Evolutionary conservation across 2,113 vertebrate species (phyloP).

Genomic region (Chamaea fasciata): DNA sequence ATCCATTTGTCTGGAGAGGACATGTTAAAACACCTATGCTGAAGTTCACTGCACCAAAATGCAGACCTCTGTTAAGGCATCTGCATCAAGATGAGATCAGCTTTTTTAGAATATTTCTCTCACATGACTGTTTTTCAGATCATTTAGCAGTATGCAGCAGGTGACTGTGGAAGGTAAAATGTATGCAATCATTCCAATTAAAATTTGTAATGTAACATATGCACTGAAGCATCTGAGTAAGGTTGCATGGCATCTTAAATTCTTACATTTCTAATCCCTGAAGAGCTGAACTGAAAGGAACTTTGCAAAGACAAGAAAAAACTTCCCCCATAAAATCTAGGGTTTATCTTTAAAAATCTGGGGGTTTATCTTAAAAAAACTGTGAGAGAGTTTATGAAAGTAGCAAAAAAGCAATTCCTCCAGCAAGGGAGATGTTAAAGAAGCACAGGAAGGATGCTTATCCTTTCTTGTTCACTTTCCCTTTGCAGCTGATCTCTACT

Average conservation of each 20-base stretch:
- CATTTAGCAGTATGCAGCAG: not conserved
- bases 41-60: not conserved
- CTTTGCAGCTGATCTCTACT: not conserved
- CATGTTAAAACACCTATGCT: accelerated
- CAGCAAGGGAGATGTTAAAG: not conserved
- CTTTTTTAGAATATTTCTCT: not conserved
- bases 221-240: not conserved
- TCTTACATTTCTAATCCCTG: not conserved
- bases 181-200: not conserved
- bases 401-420: not conserved
- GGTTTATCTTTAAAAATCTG: not conserved
- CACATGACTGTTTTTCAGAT: not conserved
- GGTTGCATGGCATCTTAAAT: not conserved
- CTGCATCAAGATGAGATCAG: not conserved
- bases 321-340: not conserved
- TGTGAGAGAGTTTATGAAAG: not conserved
- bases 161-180: not conserved
- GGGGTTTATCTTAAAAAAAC: not conserved
- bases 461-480: not conserved
- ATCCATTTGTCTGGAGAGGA: not conserved
- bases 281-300: not conserved
- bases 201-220: not conserved
- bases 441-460: not conserved
- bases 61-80: not conserved
- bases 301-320: not conserved